Evolutionary conservation across 2,888 invertebrate species (phyloP).

Genomic region (Nebria brevicollis): DNA sequence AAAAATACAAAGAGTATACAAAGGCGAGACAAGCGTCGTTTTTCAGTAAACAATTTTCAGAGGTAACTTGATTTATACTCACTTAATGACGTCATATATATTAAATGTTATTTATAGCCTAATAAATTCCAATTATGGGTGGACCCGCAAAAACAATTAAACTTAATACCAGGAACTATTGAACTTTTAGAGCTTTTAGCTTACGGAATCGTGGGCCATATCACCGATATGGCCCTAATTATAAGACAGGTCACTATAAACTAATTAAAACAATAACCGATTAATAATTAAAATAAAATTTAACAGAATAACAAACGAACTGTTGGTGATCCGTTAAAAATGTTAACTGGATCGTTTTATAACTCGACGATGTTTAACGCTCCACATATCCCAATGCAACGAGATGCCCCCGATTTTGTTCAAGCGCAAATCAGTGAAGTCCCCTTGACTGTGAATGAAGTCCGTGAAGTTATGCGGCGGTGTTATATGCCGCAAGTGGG

Average conservation of each 20-base stretch:
- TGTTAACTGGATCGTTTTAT: constrained; percentile 73
- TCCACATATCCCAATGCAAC: constrained; percentile 58
- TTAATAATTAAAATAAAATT: neutral
- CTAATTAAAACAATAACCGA: too few species aligned
- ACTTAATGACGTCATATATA: neutral
- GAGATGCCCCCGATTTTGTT: neutral
- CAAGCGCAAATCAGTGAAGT: constrained; percentile 69
- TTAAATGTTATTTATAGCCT: constrained; percentile 9
- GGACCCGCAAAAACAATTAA: constrained; percentile 71
- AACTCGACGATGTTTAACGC: constrained; percentile 71
- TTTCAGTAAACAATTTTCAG: constrained; percentile 57
- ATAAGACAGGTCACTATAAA: constrained; percentile 71
- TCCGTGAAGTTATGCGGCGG: constrained; percentile 83
- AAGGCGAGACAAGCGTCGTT: constrained; percentile 84
- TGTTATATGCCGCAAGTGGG: constrained; percentile 73
- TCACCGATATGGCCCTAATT: constrained; percentile 84
- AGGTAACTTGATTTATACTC: constrained; percentile 49
- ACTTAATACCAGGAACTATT: constrained; percentile 71
- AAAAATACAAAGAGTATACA: constrained; percentile 79
- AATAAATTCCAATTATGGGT: constrained; percentile 72
- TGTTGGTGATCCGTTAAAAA: constrained; percentile 75
- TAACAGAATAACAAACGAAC: constrained; percentile 69
- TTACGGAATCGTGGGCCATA: constrained; percentile 89
- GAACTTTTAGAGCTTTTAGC: constrained; percentile 87
- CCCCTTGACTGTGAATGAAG: constrained; percentile 81